Percentiles rank a stretch among this genome's conserved stretches.
phyloP scores from a whole-genome alignment of 2,113 vertebrate species.

The Hiodon alosoides region DNA sequence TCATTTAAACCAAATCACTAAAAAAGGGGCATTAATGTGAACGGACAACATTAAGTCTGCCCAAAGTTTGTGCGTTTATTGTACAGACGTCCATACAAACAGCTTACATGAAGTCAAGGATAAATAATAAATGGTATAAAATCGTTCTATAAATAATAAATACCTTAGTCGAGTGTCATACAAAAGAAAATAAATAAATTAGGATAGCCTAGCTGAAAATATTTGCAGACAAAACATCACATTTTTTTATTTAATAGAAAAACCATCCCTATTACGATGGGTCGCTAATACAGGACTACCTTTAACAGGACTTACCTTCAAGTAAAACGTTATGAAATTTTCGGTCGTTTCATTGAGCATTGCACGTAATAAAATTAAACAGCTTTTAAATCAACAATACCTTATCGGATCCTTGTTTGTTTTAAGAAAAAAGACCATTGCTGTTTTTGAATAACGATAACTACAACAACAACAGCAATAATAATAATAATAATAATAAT shows the following conservation, averaged over 20 bases:
- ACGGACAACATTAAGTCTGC: constrained; percentile 66
- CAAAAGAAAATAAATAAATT: constrained; percentile 82
- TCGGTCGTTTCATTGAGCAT: constrained; percentile 71
- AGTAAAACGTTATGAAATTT: constrained; percentile 75
- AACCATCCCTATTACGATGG: constrained; percentile 69
- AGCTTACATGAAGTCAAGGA: constrained; percentile 82
- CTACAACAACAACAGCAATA: constrained; percentile 69
- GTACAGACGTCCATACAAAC: constrained; percentile 90
- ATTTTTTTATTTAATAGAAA: constrained; percentile 55
- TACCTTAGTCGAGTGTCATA: constrained; percentile 76
- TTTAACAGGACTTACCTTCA: constrained; percentile 92
- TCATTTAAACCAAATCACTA: constrained; percentile 74
- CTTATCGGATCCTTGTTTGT: constrained; percentile 53
- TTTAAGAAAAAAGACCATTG: constrained; percentile 59
- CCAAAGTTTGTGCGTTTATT: constrained; percentile 73
- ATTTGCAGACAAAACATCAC: constrained; percentile 52
- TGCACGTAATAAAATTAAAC: constrained; percentile 77
- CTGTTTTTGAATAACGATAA: constrained; percentile 66
- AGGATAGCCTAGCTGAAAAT: constrained; percentile 65
- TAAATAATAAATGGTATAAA: constrained; percentile 98
- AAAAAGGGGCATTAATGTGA: constrained; percentile 77
- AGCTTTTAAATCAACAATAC: constrained; percentile 62
- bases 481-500: constrained; percentile 71
- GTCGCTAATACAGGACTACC: constrained; percentile 64
- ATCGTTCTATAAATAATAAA: constrained; percentile 95